Percentiles rank a stretch among this genome's conserved stretches.
These are phyloP conservation scores for Griposia aprilina DNA, from an alignment of 2,888 invertebrate species.

Conservation along the genomic window DNA sequence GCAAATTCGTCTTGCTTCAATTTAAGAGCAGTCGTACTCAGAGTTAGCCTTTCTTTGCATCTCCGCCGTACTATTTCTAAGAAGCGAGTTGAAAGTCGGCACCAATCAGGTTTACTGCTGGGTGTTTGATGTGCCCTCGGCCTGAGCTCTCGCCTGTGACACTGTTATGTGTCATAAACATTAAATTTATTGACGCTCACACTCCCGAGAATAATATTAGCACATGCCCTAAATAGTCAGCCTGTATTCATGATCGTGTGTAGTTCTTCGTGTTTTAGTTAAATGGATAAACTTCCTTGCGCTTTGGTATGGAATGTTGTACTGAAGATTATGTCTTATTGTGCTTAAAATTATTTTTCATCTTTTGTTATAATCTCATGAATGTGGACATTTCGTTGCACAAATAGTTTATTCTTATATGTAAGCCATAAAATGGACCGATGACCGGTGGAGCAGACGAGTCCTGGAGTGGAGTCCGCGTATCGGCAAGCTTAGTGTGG, in stretches of 20 bases:
- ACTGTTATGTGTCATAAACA: slow-evolving; percentile 60
- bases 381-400: background rate
- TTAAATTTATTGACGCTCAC: slow-evolving; percentile 51
- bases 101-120: slow-evolving; percentile 55
- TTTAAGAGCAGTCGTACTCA: slow-evolving; percentile 18
- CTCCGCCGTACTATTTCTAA: slow-evolving; percentile 25
- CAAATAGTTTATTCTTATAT: background rate
- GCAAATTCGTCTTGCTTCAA: slow-evolving; percentile 24
- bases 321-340: background rate
- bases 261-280: slow-evolving; percentile 17
- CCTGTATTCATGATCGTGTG: slow-evolving; percentile 10
- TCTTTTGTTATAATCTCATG: background rate
- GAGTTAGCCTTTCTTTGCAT: slow-evolving; percentile 10
- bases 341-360: background rate
- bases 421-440: background rate
- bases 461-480: background rate
- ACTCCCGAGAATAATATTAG: slow-evolving; percentile 42
- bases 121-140: slow-evolving; percentile 57
- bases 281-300: slow-evolving; percentile 14
- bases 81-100: slow-evolving; percentile 45
- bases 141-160: slow-evolving; percentile 38
- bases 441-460: background rate
- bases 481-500: background rate
- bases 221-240: slow-evolving; percentile 48
- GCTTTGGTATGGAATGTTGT: background rate